Evolutionary conservation across 2,888 invertebrate species (phyloP).

Genomic region (Cylindroiulus punctatus): DNA sequence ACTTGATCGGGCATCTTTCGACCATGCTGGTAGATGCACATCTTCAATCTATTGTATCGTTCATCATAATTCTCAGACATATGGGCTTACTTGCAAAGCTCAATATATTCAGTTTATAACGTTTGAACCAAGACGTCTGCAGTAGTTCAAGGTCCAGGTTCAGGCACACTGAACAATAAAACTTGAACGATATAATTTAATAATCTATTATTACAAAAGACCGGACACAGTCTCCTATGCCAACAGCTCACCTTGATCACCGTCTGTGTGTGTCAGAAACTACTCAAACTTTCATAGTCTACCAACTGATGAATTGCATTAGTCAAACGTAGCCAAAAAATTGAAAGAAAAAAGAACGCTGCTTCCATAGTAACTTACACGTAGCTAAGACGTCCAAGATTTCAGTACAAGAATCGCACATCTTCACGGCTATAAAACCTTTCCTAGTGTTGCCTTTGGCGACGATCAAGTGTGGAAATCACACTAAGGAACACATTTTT

Average conservation of each 20-base stretch:
- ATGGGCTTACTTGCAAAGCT: too few species aligned
- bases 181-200: not conserved
- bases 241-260: too few species aligned
- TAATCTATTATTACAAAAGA: not conserved
- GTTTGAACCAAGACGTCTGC: not conserved
- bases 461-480: not conserved
- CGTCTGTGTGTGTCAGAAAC: too few species aligned
- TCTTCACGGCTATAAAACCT: conserved; percentile 62
- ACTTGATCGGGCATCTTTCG: too few species aligned
- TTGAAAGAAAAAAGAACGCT: not conserved
- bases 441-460: not conserved
- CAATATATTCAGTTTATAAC: not conserved
- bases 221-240: not conserved
- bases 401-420: conserved; percentile 96
- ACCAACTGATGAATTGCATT: not conserved
- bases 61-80: too few species aligned
- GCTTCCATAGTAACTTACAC: conserved; percentile 72
- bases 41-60: too few species aligned
- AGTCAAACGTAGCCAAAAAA: not conserved
- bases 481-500: not conserved
- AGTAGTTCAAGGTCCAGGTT: not conserved
- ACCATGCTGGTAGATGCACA: too few species aligned
- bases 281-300: too few species aligned
- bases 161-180: not conserved
- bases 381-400: conserved; percentile 89